Evolutionary conservation across 2,888 invertebrate species (phyloP), one percentile per base, ranked within the genome.

Genomic region (Cremastinae sp.): DNA sequence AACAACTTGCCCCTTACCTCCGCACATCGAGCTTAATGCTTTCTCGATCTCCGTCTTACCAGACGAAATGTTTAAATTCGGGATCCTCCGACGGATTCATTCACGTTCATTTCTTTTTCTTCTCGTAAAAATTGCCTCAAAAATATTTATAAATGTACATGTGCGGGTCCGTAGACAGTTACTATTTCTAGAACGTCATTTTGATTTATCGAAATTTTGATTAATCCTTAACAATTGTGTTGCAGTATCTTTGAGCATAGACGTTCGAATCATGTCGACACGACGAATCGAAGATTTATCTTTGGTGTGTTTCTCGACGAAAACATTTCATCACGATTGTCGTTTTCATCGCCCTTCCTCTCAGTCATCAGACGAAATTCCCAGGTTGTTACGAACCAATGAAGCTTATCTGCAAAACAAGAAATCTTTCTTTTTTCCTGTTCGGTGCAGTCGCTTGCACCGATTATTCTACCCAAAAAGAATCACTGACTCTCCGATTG

Each of bases 391-490:
- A 51, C 65, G 54, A 28, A 54, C 54, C 70, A 61, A 74, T 74
- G 75, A 41, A 73, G 78, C 75, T 78, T 81, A 85, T 83, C 84
- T 84, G 84, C 78, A 83, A 84, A 84, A 84, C 78, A 84, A 84
- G 43, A 74, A 78, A 78, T 53, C 47, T 53, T 54, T 8, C 54
- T 51, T 75, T 54, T 53, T 62, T 64, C 49, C 61, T 10, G 12
- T 53, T 49, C 34, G 66, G 51, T 56, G 69, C 65, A 41, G 12
- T 28, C 2, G 28, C 41, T 41, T 16, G 34, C 69, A 66, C 47
- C 59, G 22, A 51, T 20, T 49, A 47, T 47, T 49, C 38, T 28
- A 38, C 47, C 12, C 41, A 54, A 34, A 14, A 16, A 7, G 3
- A 0, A 38, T 51, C 34, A 5, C 12, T 56, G 22, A 43, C 65